Evolutionary conservation across 2,113 vertebrate species (phyloP).

Genomic region (Erythrocercus mccallii): DNA sequence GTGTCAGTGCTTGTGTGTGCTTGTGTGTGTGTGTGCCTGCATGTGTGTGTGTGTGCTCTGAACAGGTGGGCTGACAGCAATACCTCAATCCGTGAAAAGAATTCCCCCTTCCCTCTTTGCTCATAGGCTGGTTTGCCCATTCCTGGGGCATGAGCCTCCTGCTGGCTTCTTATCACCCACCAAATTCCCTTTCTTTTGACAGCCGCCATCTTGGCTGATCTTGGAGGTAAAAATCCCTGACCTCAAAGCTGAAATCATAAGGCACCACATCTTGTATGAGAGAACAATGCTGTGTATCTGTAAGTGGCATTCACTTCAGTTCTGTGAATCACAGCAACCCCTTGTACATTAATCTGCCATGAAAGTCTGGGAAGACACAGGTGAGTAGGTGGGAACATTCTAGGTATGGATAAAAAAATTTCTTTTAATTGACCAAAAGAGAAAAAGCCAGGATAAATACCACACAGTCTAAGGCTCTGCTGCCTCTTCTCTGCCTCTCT

Average conservation of each 20-base stretch:
- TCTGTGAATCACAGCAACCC: not conserved
- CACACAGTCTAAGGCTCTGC: not conserved
- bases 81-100: not conserved
- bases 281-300: not conserved
- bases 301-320: not conserved
- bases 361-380: not conserved
- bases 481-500: not conserved
- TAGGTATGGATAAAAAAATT: not conserved
- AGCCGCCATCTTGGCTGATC: not conserved
- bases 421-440: not conserved
- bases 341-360: not conserved
- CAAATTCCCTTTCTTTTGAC: not conserved
- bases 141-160: not conserved
- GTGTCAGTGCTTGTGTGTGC: accelerated
- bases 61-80: not conserved
- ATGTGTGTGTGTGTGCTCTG: accelerated
- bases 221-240: not conserved
- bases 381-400: not conserved
- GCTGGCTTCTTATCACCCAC: not conserved
- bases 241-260: not conserved
- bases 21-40: accelerated
- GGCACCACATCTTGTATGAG: not conserved
- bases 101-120: not conserved
- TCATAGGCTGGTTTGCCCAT: not conserved
- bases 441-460: not conserved